Evolutionary conservation across 2,888 invertebrate species (phyloP).

Genomic region (Idaea aversata): DNA sequence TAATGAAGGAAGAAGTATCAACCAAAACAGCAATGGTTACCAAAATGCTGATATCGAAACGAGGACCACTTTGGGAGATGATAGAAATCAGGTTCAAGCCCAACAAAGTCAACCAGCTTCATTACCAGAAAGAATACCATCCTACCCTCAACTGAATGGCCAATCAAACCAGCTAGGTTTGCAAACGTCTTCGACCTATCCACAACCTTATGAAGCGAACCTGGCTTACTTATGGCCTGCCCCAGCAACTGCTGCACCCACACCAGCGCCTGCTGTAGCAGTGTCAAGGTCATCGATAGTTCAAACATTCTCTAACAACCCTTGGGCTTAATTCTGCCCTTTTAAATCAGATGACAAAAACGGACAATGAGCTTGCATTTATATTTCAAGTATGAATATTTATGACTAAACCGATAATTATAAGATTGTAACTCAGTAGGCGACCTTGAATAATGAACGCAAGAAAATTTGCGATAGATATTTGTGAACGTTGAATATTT

Average conservation of each 20-base stretch:
- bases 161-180: slow-evolving; percentile 12
- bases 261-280: slow-evolving; percentile 47
- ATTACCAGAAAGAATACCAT: background rate
- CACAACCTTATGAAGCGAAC: slow-evolving; percentile 16
- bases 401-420: slow-evolving; percentile 44
- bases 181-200: slow-evolving; percentile 11
- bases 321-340: slow-evolving; percentile 42
- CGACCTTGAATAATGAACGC: slow-evolving; percentile 36
- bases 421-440: slow-evolving; percentile 45
- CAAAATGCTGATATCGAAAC: background rate
- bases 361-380: slow-evolving; percentile 51
- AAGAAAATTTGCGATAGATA: slow-evolving; percentile 47
- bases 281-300: slow-evolving; percentile 56
- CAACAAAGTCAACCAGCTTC: slow-evolving; percentile 2
- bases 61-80: background rate
- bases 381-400: slow-evolving; percentile 41
- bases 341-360: slow-evolving; percentile 18
- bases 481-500: slow-evolving; percentile 32
- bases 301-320: slow-evolving; percentile 51
- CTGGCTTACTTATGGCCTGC: slow-evolving; percentile 30
- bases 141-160: slow-evolving; percentile 8
- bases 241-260: slow-evolving; percentile 36
- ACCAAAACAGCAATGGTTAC: background rate
- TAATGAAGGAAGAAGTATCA: slow-evolving; percentile 31
- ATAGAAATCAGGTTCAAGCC: background rate